Evolutionary conservation across 2,113 vertebrate genomes (phyloP).

Genomic region (Halichoerus grypus): DNA sequence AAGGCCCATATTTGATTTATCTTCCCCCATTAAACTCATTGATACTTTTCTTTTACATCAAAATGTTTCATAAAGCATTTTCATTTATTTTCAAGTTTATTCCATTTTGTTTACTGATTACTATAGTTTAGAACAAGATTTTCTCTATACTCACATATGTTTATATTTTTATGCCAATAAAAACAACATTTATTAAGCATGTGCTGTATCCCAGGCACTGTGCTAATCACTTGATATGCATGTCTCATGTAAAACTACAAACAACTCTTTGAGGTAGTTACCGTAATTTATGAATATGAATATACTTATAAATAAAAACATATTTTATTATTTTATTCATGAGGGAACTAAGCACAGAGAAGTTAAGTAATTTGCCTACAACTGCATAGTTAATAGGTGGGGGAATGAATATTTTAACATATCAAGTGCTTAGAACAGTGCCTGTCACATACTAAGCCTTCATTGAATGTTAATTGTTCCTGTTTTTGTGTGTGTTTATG

Average conservation of each 20-base stretch:
- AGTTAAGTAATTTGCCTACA: slow-evolving; percentile 4
- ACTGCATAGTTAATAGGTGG: neutral
- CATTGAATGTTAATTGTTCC: neutral
- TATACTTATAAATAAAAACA: neutral
- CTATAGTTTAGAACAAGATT: neutral
- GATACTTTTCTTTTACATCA: neutral
- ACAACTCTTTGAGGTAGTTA: neutral
- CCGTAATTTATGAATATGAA: neutral
- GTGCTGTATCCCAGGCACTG: neutral
- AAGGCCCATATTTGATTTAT: neutral
- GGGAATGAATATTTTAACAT: neutral
- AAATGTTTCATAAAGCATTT: slow-evolving; percentile 10
- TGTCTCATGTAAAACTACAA: slow-evolving; percentile 16
- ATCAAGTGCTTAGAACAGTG: neutral
- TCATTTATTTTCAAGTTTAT: neutral
- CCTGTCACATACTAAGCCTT: neutral
- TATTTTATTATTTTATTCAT: neutral
- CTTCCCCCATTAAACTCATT: neutral
- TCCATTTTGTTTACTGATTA: neutral
- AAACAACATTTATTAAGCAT: neutral
- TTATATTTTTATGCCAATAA: neutral
- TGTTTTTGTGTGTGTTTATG: neutral
- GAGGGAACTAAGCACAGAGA: neutral
- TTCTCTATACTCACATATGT: neutral
- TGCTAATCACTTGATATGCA: neutral